Evolutionary conservation across 2,888 invertebrate genomes (phyloP), one percentile per base, ranked within the genome.

Genomic region (Oligia latruncula): DNA sequence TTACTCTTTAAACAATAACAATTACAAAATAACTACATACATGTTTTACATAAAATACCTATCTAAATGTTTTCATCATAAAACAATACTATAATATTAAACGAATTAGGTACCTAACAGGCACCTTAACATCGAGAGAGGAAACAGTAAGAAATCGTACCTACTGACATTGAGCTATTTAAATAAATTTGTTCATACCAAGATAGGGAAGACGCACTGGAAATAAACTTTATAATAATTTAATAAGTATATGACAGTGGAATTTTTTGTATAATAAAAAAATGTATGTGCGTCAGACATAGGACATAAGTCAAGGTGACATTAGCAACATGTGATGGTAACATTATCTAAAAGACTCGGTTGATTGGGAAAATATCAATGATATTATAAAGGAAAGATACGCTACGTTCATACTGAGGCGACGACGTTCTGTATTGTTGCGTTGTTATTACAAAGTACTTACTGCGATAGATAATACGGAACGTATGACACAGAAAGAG

Each of bases 241-340:
- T 64, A 60, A 35, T 66, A 29, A 29, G 29, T 29, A 52, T 68
- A 81, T 1, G 43, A 55, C 64, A 49, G 29, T 64, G 20, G 58
- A 23, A 29, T 23, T 52, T 55, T 43, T 70, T 64, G 62, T 23
- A 35, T 40, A 60, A 40, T 40, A 40, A 40, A 58, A 83, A 86
- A 77, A 29, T 23, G 13, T 62, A 52, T 35, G 79, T 85, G 85
- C 87, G 87, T 85, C 85, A 85, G 67, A 66, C 20, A 62, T 66
- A 77, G 85, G 79, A 52, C 20, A 72, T 72, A 77, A 49, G 77
- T 85, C 79, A 83, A 83, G 71, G 58, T 87, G 80, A 87, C 84
- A 79, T 65, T 58, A 80, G 58, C 23, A 35, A 66, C 58, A 83
- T 70, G 71, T 49, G 43, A 70, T 66, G 52, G 52, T 67, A 62